Conservation (phyloP, 2,888 invertebrate genomes). For the Enchytraeus crypticus region DNA sequence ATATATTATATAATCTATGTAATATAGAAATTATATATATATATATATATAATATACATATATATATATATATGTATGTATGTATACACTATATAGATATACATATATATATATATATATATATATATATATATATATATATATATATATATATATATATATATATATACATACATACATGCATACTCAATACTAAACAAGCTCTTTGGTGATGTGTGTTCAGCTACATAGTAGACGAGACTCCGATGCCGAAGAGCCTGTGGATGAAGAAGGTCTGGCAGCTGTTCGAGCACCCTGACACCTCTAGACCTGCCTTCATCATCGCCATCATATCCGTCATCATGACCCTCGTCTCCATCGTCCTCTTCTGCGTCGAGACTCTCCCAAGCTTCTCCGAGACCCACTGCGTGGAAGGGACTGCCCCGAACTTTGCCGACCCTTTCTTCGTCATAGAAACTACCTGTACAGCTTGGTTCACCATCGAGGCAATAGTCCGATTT, state of each 20-base stretch:
- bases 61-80: too few relatives aligned
- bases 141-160: constrained; percentile 4
- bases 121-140: constrained; percentile 6
- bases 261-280: constrained; percentile 44
- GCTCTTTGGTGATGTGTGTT: neutral
- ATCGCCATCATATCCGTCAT: constrained; percentile 45
- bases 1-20: too few relatives aligned
- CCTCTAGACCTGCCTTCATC: constrained; percentile 42
- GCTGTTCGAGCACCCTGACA: constrained; percentile 48
- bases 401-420: constrained; percentile 36
- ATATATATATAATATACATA: too few relatives aligned
- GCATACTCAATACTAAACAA: neutral
- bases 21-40: too few relatives aligned
- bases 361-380: constrained; percentile 48
- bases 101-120: too few relatives aligned
- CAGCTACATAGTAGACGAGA: constrained; percentile 30
- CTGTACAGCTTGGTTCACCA: constrained; percentile 52
- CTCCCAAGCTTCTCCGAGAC: constrained; percentile 36
- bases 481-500: constrained; percentile 50
- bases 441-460: constrained; percentile 52
- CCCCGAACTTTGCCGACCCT: constrained; percentile 40
- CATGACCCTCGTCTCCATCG: constrained; percentile 45
- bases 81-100: too few relatives aligned
- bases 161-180: constrained; percentile 7
- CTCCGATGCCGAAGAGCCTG: constrained; percentile 39